Evolutionary conservation across 2,888 invertebrate species (phyloP).

Genomic region (Anthrax anthrax): DNA sequence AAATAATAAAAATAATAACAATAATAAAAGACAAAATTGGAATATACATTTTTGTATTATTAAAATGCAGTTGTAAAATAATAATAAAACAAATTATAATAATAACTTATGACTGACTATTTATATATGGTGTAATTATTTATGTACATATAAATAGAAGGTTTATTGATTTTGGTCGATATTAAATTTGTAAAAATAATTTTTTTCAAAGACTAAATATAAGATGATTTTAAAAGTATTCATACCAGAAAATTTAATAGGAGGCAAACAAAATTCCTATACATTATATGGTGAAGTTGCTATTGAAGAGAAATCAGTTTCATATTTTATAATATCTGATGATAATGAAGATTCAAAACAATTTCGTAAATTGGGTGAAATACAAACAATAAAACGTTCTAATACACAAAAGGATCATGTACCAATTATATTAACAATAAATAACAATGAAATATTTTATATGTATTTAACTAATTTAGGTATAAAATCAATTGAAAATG

Average conservation of each 20-base stretch:
- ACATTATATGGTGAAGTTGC: conserved; percentile 28
- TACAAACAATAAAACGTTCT: conserved; percentile 4
- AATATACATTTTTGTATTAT: too few species aligned
- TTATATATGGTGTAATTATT: too few species aligned
- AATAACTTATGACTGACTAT: too few species aligned
- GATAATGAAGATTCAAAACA: conserved; percentile 11
- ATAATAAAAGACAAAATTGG: too few species aligned
- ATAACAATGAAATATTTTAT: conserved; percentile 15
- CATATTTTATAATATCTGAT: conserved; percentile 24
- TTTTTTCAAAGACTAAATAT: too few species aligned
- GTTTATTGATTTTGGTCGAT: too few species aligned
- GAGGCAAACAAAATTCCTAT: conserved; percentile 17
- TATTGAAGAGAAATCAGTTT: conserved; percentile 26
- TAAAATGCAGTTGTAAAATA: too few species aligned
- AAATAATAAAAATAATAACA: too few species aligned
- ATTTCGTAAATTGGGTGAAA: conserved; percentile 5
- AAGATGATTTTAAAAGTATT: conserved; percentile 23
- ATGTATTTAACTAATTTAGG: conserved; percentile 23
- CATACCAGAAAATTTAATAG: conserved; percentile 24
- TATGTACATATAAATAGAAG: too few species aligned
- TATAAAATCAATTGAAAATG: conserved; percentile 18
- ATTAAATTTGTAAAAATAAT: too few species aligned
- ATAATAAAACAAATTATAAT: too few species aligned
- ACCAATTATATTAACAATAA: conserved; percentile 15
- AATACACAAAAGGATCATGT: conserved; percentile 16